Evolutionary conservation across 2,888 invertebrate genomes (phyloP).

Genomic region (Drosophila subsilvestris): DNA sequence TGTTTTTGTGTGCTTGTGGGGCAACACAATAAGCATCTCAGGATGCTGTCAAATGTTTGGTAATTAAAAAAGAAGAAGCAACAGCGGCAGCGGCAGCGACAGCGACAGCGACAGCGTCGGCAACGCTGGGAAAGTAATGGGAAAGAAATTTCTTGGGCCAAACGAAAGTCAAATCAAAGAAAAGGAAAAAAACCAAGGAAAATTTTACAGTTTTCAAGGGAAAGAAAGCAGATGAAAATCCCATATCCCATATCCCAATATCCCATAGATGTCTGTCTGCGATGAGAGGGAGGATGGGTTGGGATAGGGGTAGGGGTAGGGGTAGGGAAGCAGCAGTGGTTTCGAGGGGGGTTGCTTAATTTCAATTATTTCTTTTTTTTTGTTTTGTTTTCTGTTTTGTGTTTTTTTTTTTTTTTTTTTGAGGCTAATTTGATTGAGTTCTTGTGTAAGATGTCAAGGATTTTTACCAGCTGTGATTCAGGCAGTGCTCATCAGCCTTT

Average conservation of each 20-base stretch:
- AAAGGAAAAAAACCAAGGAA: slow-evolving; percentile 16
- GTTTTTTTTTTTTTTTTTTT: slow-evolving; percentile 6
- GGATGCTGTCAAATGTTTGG: slow-evolving; percentile 78
- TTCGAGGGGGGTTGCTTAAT: not conserved
- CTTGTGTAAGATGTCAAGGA: slow-evolving; percentile 66
- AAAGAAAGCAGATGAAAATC: slow-evolving; percentile 7
- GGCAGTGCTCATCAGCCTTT: not conserved
- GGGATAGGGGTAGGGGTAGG: not conserved
- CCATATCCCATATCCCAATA: slow-evolving; percentile 5
- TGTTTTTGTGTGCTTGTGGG: slow-evolving; percentile 40
- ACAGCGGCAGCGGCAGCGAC: not conserved
- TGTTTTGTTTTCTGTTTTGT: slow-evolving; percentile 1
- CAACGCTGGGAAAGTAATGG: slow-evolving; percentile 29
- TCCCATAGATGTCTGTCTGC: not conserved
- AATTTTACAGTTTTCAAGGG: slow-evolving; percentile 58
- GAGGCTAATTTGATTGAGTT: slow-evolving; percentile 75
- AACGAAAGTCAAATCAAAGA: slow-evolving; percentile 20
- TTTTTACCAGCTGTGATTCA: not conserved
- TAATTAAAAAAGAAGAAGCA: slow-evolving; percentile 64
- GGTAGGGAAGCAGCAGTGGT: no score
- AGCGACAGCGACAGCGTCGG: not conserved
- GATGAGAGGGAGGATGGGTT: not conserved
- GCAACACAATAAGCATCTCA: slow-evolving; percentile 65
- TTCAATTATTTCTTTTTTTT: slow-evolving; percentile 22
- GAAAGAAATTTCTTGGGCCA: slow-evolving; percentile 36